Percentiles rank a stretch among this genome's conserved stretches.
phyloP scores from a whole-genome alignment of 2,797 vertebrate species.

The Nyctibius grandis region DNA sequence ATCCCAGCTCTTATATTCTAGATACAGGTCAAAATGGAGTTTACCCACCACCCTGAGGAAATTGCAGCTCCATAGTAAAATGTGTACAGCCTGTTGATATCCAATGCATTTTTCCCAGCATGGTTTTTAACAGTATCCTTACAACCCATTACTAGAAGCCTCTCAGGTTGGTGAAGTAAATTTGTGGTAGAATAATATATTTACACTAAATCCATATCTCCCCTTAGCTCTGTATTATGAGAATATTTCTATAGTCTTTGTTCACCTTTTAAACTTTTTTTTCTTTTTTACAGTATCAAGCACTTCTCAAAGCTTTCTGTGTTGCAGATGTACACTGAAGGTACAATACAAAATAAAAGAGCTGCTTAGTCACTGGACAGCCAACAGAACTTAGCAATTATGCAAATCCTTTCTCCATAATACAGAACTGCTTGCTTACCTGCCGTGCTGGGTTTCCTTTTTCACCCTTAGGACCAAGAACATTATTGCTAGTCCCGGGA shows the following conservation, averaged over 20 bases:
- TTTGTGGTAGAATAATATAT: not conserved
- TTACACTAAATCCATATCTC: not conserved
- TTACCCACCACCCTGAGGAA: not conserved
- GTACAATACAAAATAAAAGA: not conserved
- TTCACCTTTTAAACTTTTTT: not conserved
- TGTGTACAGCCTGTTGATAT: not conserved
- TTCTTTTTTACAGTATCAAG: not conserved
- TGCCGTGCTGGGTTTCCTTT: slow-evolving; percentile 75
- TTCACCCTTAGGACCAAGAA: slow-evolving; percentile 76
- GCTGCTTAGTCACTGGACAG: not conserved
- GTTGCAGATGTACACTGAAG: not conserved
- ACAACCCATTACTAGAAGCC: not conserved
- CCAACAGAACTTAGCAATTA: not conserved
- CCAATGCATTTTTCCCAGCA: not conserved
- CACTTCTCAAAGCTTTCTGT: not conserved
- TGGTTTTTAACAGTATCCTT: not conserved
- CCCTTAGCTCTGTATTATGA: not conserved
- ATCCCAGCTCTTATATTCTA: not conserved
- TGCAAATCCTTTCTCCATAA: not conserved
- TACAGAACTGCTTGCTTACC: slow-evolving; percentile 63
- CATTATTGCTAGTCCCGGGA: slow-evolving; percentile 71
- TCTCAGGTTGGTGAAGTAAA: not conserved
- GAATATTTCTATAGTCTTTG: not conserved
- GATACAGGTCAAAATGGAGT: not conserved
- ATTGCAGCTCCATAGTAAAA: not conserved